phyloP scores from a whole-genome alignment of 2,797 vertebrate genomes.

The Enteromius anoplus region DNA sequence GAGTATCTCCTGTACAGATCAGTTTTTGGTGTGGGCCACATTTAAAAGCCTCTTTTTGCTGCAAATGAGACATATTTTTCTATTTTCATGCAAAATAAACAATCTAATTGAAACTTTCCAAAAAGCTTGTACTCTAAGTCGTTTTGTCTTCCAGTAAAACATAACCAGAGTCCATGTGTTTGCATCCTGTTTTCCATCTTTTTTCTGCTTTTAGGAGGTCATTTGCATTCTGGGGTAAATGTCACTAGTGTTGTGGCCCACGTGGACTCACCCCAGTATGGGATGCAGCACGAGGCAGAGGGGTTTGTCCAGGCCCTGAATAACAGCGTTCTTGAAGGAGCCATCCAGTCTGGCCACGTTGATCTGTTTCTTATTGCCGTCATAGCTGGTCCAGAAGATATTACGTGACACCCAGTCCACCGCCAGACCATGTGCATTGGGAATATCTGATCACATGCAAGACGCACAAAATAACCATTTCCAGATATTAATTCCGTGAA shows the following conservation, averaged over 20 bases:
- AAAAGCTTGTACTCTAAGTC: slow-evolving; percentile 46
- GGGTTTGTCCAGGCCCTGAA: slow-evolving; percentile 94
- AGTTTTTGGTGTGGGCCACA: neutral
- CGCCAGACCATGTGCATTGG: slow-evolving; percentile 84
- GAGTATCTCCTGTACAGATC: neutral
- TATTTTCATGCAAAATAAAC: neutral
- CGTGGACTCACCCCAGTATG: slow-evolving; percentile 80
- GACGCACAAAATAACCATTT: neutral
- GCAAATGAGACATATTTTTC: neutral
- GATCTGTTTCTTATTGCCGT: slow-evolving; percentile 95
- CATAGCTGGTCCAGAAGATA: slow-evolving; percentile 88
- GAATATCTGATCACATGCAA: slow-evolving; percentile 73
- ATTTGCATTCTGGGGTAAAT: neutral
- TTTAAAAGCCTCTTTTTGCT: neutral
- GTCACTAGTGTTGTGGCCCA: neutral
- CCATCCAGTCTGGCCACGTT: slow-evolving; percentile 94
- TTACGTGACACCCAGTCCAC: slow-evolving; percentile 89
- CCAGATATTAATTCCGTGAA: neutral
- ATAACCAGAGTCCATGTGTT: slow-evolving; percentile 36
- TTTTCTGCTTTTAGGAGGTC: neutral
- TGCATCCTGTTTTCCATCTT: slow-evolving; percentile 7
- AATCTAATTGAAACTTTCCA: neutral
- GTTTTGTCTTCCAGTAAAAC: slow-evolving; percentile 60
- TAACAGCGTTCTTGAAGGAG: slow-evolving; percentile 95
- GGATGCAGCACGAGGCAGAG: slow-evolving; percentile 92